Base-by-base conservation (phyloP, 2,888 invertebrate species). In the Frankliniella intonsa region DNA sequence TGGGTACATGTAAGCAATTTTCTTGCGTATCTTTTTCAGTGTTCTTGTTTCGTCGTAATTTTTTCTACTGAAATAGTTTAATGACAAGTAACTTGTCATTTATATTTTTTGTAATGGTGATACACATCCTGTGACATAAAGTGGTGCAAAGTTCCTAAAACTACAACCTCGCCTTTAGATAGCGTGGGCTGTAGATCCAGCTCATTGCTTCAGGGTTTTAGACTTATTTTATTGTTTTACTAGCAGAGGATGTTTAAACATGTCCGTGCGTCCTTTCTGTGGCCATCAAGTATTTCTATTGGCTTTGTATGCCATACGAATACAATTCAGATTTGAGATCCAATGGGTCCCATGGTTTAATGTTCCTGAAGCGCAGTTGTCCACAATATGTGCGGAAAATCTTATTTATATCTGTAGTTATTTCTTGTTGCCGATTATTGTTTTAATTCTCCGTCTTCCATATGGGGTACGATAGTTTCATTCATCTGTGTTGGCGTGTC, bases 71-170 rank as follows among this genome's bases (percentile, higher is more conserved):
- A 76, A 76, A 76, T 76, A 76, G 69, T 76, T 9, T 25, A 76
- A 76, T 76, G 69, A 25, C 69, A 76, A 76, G 25, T 25, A 25
- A 25, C 69, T 76, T 76, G 69, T 25, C 69, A 76, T 76, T 76
- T 76, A 76, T 76, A 76, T 76, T 76, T 69, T 76, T 76, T 76
- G 69, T 76, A 76, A 25, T 76, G 25, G 69, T 76, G 69, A 76
- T 76, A 76, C 69, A 76, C 69, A 76, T 22, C 12, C 25, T 76
- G 69, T 76, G 69, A 76, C 69, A 76, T 25, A 76, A 76, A 25
- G 69, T 76, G 69, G 69, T 76, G 69, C 69, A 76, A 76, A 76
- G 69, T 76, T 76, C 69, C 69, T 76, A 76, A 76, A 76, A 76
- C 69, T 22, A 76, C 69, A 25, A 76, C 69, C 69, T 76, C 69